Percentiles rank a stretch among this genome's conserved stretches.
These are phyloP conservation scores for Lepidurus packardi DNA, from an alignment of 1,140 invertebrate species.

Conservation along the genomic window DNA sequence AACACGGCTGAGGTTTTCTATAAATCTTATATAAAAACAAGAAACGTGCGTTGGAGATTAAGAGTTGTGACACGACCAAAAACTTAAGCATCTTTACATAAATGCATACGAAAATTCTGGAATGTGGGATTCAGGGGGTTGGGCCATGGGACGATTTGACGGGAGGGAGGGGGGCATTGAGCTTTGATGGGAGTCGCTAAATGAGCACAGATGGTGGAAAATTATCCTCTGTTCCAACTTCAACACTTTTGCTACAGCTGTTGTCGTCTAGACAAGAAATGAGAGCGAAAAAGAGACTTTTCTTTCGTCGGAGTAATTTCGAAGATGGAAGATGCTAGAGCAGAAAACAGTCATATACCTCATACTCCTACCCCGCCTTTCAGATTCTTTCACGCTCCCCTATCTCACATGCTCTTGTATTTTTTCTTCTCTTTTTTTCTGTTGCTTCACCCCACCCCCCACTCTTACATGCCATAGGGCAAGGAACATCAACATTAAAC, in stretches of 20 bases:
- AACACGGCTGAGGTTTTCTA: not conserved
- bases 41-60: not conserved
- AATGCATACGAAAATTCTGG: not conserved
- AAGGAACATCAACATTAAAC: not conserved
- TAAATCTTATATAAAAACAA: not conserved
- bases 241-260: constrained; percentile 17
- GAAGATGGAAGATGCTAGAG: not conserved
- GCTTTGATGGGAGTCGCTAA: not conserved
- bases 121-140: not conserved
- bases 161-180: not conserved
- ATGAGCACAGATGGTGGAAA: not conserved
- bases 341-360: not conserved
- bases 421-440: not conserved
- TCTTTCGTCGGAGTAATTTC: not conserved
- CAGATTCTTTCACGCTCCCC: not conserved
- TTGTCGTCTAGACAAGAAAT: constrained; percentile 14
- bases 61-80: not conserved
- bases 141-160: not conserved
- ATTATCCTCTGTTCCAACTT: not conserved
- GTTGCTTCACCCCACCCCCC: not conserved
- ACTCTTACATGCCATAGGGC: not conserved
- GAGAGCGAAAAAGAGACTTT: not conserved
- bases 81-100: constrained; percentile 4
- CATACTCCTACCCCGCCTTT: not conserved
- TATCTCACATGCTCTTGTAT: constrained; percentile 1